Conservation (phyloP, 2,797 vertebrate species). For the Morus bassanus region DNA sequence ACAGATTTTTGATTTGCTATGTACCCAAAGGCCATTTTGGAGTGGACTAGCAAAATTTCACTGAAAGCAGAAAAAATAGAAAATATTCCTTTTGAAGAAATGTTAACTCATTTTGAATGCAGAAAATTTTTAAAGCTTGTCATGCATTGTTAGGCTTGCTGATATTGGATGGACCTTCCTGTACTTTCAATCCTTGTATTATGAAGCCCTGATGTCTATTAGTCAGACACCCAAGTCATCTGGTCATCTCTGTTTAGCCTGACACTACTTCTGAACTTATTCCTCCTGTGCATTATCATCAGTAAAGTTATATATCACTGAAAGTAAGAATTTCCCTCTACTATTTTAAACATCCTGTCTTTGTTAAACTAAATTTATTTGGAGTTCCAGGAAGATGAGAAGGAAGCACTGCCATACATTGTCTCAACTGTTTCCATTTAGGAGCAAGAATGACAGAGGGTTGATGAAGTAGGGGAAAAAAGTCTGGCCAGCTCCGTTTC, state of each 20-base stretch:
- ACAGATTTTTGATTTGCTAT: background rate
- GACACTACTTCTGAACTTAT: background rate
- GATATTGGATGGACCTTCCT: background rate
- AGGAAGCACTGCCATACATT: background rate
- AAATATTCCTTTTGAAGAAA: background rate
- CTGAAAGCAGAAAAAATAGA: background rate
- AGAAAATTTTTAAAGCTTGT: constrained; percentile 12
- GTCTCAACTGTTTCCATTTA: background rate
- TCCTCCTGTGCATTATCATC: background rate
- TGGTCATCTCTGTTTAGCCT: constrained; percentile 16
- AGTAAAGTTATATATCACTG: background rate
- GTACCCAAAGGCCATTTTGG: background rate
- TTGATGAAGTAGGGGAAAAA: background rate
- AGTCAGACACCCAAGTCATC: background rate
- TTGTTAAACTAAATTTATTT: constrained; percentile 9
- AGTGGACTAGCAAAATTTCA: background rate
- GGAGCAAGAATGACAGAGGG: background rate
- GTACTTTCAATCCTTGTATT: constrained; percentile 21
- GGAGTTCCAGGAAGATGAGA: background rate
- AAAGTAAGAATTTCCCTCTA: background rate
- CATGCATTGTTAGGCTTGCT: background rate
- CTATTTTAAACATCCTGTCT: constrained; percentile 11
- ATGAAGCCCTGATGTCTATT: background rate
- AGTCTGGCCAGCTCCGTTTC: background rate
- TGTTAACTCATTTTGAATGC: background rate